Evolutionary conservation across 2,797 vertebrate genomes (phyloP).

Genomic region (Aldrovandia affinis): DNA sequence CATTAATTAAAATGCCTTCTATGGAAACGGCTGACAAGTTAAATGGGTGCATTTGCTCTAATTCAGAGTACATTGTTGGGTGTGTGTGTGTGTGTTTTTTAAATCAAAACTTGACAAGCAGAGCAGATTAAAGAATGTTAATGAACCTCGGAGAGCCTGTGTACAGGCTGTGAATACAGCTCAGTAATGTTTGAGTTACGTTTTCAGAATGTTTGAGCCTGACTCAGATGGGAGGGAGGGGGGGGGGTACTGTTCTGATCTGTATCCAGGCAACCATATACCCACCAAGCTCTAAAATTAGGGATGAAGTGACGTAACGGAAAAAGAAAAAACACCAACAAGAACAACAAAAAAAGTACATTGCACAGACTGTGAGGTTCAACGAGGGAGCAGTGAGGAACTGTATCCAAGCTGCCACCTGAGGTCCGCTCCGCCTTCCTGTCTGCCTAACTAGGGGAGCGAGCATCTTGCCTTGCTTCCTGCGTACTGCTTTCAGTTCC

Average conservation of each 20-base stretch:
- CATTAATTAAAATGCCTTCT: slow-evolving; percentile 17
- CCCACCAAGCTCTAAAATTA: slow-evolving; percentile 31
- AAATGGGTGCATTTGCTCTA: slow-evolving; percentile 13
- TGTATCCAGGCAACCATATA: slow-evolving; percentile 32
- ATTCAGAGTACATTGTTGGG: not conserved
- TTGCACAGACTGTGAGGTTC: not conserved
- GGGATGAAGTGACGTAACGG: slow-evolving; percentile 22
- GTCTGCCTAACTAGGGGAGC: not conserved
- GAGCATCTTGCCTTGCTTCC: not conserved
- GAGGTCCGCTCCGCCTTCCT: not conserved
- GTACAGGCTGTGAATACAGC: not conserved
- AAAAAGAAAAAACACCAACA: not conserved
- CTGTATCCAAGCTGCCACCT: not conserved
- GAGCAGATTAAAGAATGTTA: not conserved
- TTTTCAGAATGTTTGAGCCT: slow-evolving; percentile 18
- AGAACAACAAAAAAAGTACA: not conserved
- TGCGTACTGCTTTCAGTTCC: not conserved
- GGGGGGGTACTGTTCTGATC: slow-evolving; percentile 1
- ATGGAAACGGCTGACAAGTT: not conserved
- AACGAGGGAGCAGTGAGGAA: not conserved
- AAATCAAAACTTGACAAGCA: not conserved
- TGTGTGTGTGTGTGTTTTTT: not conserved
- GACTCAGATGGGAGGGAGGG: not conserved
- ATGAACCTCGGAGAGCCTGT: not conserved
- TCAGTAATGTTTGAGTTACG: not conserved